Conservation (phyloP, 2,888 invertebrate genomes). For the Drosophila setosimentum region DNA sequence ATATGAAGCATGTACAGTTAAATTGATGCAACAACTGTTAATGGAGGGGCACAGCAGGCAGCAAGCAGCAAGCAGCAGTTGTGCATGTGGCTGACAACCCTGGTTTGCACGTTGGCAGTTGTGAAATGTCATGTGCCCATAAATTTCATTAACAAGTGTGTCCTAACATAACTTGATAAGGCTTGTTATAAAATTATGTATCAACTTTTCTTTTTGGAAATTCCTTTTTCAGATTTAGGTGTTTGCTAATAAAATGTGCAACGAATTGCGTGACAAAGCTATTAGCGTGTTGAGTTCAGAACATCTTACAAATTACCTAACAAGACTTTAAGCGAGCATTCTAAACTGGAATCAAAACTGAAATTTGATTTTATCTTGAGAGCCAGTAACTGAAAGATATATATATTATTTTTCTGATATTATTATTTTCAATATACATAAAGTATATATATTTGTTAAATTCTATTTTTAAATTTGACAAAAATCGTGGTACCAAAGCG, state of each 20-base stretch:
- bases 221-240: background rate
- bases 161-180: slow-evolving; percentile 7
- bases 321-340: background rate
- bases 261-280: background rate
- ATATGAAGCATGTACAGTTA: slow-evolving; percentile 69
- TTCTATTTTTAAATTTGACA: background rate
- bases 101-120: slow-evolving; percentile 14
- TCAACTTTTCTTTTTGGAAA: background rate
- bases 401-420: no score
- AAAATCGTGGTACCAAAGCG: background rate
- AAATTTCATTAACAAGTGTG: background rate
- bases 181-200: background rate
- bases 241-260: background rate
- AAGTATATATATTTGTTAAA: background rate
- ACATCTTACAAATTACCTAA: accelerated
- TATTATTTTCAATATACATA: background rate
- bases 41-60: background rate
- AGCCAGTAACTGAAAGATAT: background rate
- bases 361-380: background rate
- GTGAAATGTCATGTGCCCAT: background rate
- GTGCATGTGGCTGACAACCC: slow-evolving; percentile 14
- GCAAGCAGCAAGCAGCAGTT: slow-evolving; percentile 8
- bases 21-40: slow-evolving; percentile 51
- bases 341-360: background rate
- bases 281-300: background rate